Evolutionary conservation across 1,140 invertebrate species (phyloP), one percentile per base, ranked within the genome.

Genomic region (Paracyclopina nana): DNA sequence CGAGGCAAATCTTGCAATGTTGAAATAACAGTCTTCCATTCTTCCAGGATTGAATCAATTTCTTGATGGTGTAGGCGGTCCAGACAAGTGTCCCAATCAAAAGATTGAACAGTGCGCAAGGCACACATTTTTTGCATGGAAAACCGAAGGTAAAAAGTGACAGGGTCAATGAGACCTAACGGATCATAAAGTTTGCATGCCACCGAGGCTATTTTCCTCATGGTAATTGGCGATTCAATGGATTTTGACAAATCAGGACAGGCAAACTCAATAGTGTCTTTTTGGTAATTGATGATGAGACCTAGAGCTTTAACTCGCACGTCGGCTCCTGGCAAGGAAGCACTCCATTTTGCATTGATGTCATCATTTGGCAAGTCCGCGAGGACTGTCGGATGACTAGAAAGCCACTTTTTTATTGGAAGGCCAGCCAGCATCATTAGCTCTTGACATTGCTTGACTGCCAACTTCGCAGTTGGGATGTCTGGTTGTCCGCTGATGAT

Each of bases 181-280:
- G 59, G 61, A 31, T 62, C 61, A 52, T 54, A 61, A 1, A 60
- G 12, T n/a, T 31, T 43, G 29, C 54, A 53, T 1, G 53, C 31
- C 1, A 29, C 24, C 5, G 42, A 25, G 0, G 56, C 30, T 1
- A 59, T 18, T 25, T 54, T 51, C 12, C 57, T 42, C 31, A 55
- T 57, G 1, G 57, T 59, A 1, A 8, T 0, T n/a, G 14, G 9
- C 2, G 46, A 29, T 9, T 16, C 16, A 9, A 9, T n/a, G n/a
- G n/a, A n/a, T n/a, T n/a, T n/a, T n/a, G n/a, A 9, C 0, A 43
- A 34, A 0, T 22, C 20, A 4, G 2, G 6, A 1, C 22, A 9
- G 1, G 4, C 28, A 18, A 59, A 55, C 8, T 16, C 27, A 29
- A 58, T 56, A 1, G 6, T 14, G 34, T 58, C 57, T 26, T 11